phyloP scores from a whole-genome alignment of 1,140 invertebrate genomes.

The Trachymyrmex cornetzi region DNA sequence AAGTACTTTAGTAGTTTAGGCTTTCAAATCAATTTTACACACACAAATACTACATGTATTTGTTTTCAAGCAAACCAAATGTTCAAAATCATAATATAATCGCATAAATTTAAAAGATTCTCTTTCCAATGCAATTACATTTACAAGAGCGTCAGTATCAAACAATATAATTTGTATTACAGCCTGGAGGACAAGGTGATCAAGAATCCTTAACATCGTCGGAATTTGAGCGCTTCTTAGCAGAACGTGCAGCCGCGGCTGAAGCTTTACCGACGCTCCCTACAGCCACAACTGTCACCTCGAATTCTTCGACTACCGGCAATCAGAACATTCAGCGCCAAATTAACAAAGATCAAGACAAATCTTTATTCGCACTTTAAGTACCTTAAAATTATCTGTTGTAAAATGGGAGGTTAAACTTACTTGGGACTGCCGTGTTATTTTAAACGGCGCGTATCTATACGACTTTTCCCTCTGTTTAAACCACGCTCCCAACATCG shows the following conservation, averaged over 20 bases:
- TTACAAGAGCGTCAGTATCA: slow-evolving; percentile 22
- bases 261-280: slow-evolving; percentile 88
- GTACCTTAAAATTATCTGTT: slow-evolving; percentile 31
- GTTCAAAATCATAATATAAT: neutral
- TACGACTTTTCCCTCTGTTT: slow-evolving; percentile 41
- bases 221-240: slow-evolving; percentile 97
- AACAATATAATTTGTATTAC: slow-evolving; percentile 59
- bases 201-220: slow-evolving; percentile 92
- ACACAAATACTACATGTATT: neutral
- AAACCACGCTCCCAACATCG: slow-evolving; percentile 47
- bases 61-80: neutral
- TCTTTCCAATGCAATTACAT: neutral
- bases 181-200: slow-evolving; percentile 81
- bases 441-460: slow-evolving; percentile 36
- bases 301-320: slow-evolving; percentile 75
- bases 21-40: neutral
- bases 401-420: slow-evolving; percentile 41
- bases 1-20: slow-evolving; percentile 79
- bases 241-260: slow-evolving; percentile 94
- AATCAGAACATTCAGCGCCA: slow-evolving; percentile 81
- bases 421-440: slow-evolving; percentile 33
- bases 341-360: slow-evolving; percentile 85
- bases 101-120: slow-evolving; percentile 3
- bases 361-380: slow-evolving; percentile 86
- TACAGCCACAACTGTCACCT: slow-evolving; percentile 73